Evolutionary conservation across 64 coral and sea anemone species (phyloP), one percentile per base, ranked within the genome.

Genomic region (Platygyra sinensis): DNA sequence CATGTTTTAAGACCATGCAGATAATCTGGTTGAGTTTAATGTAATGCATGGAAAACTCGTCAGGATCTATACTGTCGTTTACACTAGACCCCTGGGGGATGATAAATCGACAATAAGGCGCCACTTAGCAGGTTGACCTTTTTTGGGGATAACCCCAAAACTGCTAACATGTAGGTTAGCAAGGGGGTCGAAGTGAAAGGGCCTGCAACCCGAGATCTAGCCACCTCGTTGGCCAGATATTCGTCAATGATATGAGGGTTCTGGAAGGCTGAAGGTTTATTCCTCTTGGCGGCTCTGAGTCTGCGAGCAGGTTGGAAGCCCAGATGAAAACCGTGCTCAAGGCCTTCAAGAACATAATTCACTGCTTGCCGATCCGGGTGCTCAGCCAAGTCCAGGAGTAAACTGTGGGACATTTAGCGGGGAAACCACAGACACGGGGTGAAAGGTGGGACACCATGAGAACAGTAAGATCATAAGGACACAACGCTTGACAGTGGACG

Each of bases 61-160:
- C 86, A 11, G 19, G 2, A 24, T n/a, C 10, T 0, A 87, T 87
- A 20, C 87, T 76, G 24, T 89, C 30, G 67, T 89, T 89, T 7
- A 89, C 30, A 19, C 87, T 89, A n/a, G 5, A 14, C 24, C 87
- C 31, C 14, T 5, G 0, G 1, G 75, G 19, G 75, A 89, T 1
- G 87, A 89, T 30, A 89, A 31, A 25, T 89, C 87, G 0, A 89
- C 57, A 52, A 89, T 89, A 18, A 89, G 33, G 1, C 75, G 27
- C 76, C 76, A 80, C 60, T 89, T 89, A 12, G 75, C 87, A 10
- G 87, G 30, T 13, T 89, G 87, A 12, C 75, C 52, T 10, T 27
- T 78, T 60, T 89, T 89, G 2, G 55, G 74, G 19, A 80, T 89
- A 7, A 79, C 75, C 14, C 87, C 73, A 24, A 89, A 69, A 16